phyloP scores from a whole-genome alignment of 2,113 vertebrate genomes.

The Excalfactoria chinensis region DNA sequence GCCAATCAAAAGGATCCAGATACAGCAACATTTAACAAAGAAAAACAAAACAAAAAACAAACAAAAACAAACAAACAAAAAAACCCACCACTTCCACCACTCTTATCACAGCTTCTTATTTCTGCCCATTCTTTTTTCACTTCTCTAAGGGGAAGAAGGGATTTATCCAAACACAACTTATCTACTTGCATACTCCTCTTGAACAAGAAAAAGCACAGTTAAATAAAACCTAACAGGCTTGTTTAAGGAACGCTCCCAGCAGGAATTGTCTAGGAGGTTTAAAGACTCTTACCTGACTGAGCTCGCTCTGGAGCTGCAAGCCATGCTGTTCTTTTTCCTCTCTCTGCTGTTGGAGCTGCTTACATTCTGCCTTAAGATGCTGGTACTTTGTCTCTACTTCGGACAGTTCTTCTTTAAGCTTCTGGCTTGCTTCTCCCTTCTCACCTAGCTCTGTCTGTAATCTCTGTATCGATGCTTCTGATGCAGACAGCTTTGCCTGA shows the following conservation, averaged over 20 bases:
- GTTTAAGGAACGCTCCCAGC: neutral
- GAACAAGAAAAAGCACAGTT: neutral
- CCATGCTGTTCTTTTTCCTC: constrained; percentile 93
- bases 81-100: neutral
- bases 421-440: constrained; percentile 82
- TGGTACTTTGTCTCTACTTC: constrained; percentile 90
- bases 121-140: neutral
- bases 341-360: constrained; percentile 92
- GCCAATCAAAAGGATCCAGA: neutral
- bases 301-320: constrained; percentile 90
- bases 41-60: neutral
- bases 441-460: constrained; percentile 84
- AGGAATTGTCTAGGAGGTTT: neutral
- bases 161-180: neutral
- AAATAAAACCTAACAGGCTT: neutral
- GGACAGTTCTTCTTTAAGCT: constrained; percentile 86
- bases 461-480: constrained; percentile 85
- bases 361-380: constrained; percentile 91
- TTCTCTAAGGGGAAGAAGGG: neutral
- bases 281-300: constrained; percentile 86
- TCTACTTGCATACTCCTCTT: neutral
- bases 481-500: constrained; percentile 81
- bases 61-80: neutral
- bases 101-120: neutral
- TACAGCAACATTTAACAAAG: neutral